Conservation (phyloP, 2,113 vertebrate genomes). For the Physeter macrocephalus region DNA sequence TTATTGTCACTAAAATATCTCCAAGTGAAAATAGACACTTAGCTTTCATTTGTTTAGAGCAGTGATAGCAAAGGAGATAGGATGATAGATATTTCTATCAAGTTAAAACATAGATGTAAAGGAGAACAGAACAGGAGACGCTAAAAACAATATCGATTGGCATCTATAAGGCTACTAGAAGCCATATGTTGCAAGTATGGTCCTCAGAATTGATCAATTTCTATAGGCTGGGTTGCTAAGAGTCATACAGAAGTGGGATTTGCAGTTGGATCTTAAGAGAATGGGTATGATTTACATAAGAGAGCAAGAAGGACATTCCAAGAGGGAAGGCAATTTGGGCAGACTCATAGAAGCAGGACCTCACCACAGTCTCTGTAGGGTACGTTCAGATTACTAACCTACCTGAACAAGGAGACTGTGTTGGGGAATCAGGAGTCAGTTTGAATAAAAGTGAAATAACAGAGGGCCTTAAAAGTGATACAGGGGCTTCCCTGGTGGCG, state of each 20-base stretch:
- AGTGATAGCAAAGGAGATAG: neutral
- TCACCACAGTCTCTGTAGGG: neutral
- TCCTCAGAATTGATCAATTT: neutral
- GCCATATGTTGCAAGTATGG: neutral
- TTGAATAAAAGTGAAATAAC: neutral
- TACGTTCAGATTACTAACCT: neutral
- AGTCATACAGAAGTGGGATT: neutral
- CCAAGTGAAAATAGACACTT: neutral
- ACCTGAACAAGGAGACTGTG: neutral
- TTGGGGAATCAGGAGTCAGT: neutral
- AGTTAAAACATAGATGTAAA: neutral
- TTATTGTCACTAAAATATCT: constrained; percentile 25
- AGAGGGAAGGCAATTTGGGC: neutral
- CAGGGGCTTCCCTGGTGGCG: too few species aligned
- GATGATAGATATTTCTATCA: neutral
- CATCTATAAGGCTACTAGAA: neutral
- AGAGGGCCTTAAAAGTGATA: neutral
- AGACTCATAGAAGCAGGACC: neutral
- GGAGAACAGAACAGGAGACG: neutral
- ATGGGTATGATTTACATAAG: neutral
- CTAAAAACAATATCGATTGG: neutral
- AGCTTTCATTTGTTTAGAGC: neutral
- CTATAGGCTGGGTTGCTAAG: neutral
- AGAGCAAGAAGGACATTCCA: neutral
- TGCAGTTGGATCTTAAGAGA: neutral